Conservation (phyloP, 2,797 vertebrate genomes). For the Graptemys geographica region DNA sequence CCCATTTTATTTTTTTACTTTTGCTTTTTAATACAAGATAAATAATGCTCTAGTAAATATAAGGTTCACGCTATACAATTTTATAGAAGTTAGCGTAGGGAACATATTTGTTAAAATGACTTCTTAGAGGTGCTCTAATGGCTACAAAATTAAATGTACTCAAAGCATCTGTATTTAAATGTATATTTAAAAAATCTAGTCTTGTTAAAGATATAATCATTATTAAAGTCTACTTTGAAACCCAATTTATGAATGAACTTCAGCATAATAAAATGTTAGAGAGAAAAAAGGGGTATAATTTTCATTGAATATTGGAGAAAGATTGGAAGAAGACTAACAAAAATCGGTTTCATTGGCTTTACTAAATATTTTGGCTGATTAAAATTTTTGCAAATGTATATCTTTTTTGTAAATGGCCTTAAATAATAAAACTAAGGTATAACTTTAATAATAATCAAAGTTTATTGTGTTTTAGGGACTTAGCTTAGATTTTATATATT, state of each 20-base stretch:
- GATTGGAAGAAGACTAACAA: not conserved
- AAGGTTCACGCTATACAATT: not conserved
- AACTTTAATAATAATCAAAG: not conserved
- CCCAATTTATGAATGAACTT: slow-evolving; percentile 4
- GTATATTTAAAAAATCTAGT: not conserved
- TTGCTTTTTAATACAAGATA: not conserved
- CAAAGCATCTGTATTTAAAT: slow-evolving; percentile 10
- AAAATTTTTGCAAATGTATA: not conserved
- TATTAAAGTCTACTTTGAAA: not conserved
- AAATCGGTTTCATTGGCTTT: not conserved
- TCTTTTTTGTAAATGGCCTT: not conserved
- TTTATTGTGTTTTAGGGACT: not conserved
- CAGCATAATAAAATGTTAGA: not conserved
- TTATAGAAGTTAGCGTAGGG: not conserved
- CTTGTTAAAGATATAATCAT: not conserved
- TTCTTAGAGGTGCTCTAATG: rapidly evolving
- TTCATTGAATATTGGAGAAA: not conserved
- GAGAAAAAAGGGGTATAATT: not conserved
- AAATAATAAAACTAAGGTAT: not conserved
- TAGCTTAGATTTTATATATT: not conserved
- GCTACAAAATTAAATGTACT: not conserved
- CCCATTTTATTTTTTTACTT: not conserved
- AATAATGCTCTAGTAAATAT: not conserved
- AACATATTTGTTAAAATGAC: not conserved
- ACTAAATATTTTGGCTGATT: not conserved